phyloP scores from a whole-genome alignment of 1,140 invertebrate genomes.

The Trigoniulus corallinus region DNA sequence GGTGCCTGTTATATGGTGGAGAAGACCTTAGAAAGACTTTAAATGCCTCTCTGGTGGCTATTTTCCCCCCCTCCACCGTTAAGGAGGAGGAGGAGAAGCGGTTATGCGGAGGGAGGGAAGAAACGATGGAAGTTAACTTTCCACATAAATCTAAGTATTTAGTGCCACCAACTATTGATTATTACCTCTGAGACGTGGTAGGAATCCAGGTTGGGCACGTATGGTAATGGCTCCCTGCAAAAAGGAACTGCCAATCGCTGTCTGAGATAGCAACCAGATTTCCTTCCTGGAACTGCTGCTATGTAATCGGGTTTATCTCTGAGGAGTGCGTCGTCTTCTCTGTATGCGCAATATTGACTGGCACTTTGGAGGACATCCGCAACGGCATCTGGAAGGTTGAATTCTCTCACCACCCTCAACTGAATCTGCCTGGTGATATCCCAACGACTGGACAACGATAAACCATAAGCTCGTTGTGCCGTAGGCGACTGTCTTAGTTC shows the following conservation, averaged over 20 bases:
- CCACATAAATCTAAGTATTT: too few relatives aligned
- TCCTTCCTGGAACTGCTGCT: not conserved
- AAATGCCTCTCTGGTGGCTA: too few relatives aligned
- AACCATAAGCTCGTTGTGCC: slow-evolving; percentile 53
- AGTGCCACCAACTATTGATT: too few relatives aligned
- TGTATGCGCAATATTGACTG: slow-evolving; percentile 1
- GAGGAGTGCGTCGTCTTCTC: not conserved
- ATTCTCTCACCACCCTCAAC: slow-evolving; percentile 76
- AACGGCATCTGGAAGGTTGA: slow-evolving; percentile 79
- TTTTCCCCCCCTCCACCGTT: not conserved
- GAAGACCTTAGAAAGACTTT: too few relatives aligned
- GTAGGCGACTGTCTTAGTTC: slow-evolving; percentile 63
- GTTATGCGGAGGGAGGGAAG: too few relatives aligned
- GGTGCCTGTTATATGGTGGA: too few relatives aligned
- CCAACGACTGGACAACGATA: slow-evolving; percentile 54
- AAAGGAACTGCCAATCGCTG: not conserved
- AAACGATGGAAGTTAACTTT: too few relatives aligned
- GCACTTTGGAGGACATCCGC: slow-evolving; percentile 55
- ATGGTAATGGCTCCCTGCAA: too few relatives aligned
- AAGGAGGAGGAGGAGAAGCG: too few relatives aligned
- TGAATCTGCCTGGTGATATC: slow-evolving; percentile 63
- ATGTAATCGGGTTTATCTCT: not conserved
- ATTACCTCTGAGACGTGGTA: too few relatives aligned
- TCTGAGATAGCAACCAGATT: not conserved
- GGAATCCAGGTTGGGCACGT: too few relatives aligned